Base-by-base conservation (phyloP, 2,797 vertebrate genomes). In the Acestrorhynchus altus region DNA sequence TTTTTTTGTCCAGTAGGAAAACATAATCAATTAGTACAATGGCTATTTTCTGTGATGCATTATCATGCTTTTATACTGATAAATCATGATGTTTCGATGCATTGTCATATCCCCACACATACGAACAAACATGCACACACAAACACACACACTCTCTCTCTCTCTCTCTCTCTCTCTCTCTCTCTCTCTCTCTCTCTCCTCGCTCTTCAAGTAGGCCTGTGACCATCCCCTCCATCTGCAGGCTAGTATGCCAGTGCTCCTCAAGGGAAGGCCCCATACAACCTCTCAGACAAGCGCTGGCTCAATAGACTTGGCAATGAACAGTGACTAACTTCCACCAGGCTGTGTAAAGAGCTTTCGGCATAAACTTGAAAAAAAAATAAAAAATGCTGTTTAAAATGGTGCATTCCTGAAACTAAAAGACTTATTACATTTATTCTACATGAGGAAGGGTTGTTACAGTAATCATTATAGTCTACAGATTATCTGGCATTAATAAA, bases 111-210 rank as follows among this genome's bases (percentile, higher is more conserved):
- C n/a, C n/a, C n/a, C n/a, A n/a, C n/a, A n/a, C n/a, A n/a, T n/a
- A n/a, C n/a, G n/a, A n/a, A n/a, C n/a, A n/a, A n/a, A n/a, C n/a
- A n/a, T n/a, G n/a, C 81, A 84, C 66, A 63, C 83, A 87, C 74
- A 57, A 81, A 86, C 84, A 67, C 77, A 72, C 70, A 86, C 86
- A 83, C 81, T 83, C 69, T 20, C 60, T 20, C 22, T 22, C 84
- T 86, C 76, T 57, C 82, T 85, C 84, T 72, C 78, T 72, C 71
- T 86, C n/a, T n/a, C n/a, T n/a, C n/a, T n/a, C n/a, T n/a, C 81
- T 83, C 69, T 20, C 60, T 20, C 22, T 22, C 84, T 86, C 76
- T 57, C 82, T 85, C 84, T 72, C 78, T 72, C 71, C n/a, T 86
- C 85, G 83, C 82, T 84, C 69, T 82, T 77, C 56, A 67, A 74